Percentiles rank a stretch among this genome's conserved stretches.
phyloP scores from a whole-genome alignment of 2,888 invertebrate species.

The Hyalella azteca region DNA sequence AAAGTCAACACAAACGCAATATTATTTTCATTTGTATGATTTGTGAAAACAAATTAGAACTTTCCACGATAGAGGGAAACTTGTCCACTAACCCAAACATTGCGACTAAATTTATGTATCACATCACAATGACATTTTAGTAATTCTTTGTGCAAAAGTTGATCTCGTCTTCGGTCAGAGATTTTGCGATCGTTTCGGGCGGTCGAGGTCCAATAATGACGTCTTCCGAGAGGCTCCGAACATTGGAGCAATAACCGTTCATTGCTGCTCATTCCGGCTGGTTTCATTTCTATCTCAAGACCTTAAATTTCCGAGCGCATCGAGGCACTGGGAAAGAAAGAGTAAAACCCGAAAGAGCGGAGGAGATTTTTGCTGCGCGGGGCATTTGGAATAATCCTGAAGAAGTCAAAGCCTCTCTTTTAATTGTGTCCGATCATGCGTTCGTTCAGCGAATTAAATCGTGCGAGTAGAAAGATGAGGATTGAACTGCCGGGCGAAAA shows the following conservation, averaged over 20 bases:
- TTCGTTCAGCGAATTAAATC: slow-evolving; percentile 33
- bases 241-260: slow-evolving; percentile 19
- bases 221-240: neutral
- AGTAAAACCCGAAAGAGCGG: neutral
- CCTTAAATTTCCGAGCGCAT: slow-evolving; percentile 24
- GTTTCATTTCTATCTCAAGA: slow-evolving; percentile 31
- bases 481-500: too few species aligned
- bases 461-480: slow-evolving; percentile 9
- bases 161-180: too few species aligned
- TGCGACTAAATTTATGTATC: too few species aligned
- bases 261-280: slow-evolving; percentile 2
- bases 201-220: neutral
- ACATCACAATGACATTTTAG: too few species aligned
- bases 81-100: too few species aligned
- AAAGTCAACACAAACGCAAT: too few species aligned
- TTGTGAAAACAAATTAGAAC: too few species aligned
- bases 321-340: slow-evolving; percentile 7
- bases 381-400: slow-evolving; percentile 31
- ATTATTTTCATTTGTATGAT: too few species aligned
- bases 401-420: slow-evolving; percentile 27
- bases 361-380: slow-evolving; percentile 8
- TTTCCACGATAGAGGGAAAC: too few species aligned
- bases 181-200: too few species aligned
- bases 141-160: too few species aligned
- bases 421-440: slow-evolving; percentile 37